Percentiles rank a stretch among this genome's conserved stretches.
Conservation (phyloP, 2,797 vertebrate species). For the Cossypha heuglini region DNA sequence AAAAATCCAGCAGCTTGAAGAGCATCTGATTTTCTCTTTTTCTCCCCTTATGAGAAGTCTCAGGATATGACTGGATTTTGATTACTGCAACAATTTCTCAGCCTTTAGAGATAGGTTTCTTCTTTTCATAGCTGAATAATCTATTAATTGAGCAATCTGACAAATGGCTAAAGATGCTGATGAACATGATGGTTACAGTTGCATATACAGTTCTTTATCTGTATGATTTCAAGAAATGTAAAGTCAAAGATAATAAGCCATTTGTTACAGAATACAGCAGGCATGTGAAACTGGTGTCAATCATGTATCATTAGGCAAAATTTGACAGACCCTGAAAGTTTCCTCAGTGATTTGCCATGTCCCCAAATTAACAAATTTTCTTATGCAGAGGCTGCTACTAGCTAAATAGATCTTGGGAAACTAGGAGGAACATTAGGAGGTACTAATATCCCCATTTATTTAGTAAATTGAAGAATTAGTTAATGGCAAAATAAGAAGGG, state of each 20-base stretch:
- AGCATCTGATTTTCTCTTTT: not conserved
- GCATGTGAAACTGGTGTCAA: not conserved
- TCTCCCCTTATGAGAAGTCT: not conserved
- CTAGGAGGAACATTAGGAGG: not conserved
- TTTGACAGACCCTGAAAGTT: not conserved
- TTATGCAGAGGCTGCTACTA: not conserved
- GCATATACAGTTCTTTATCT: not conserved
- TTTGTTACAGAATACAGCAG: not conserved
- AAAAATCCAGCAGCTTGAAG: constrained; percentile 29
- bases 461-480: not conserved
- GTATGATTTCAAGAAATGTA: not conserved
- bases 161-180: not conserved
- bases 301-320: not conserved
- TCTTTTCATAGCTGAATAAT: not conserved
- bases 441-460: not conserved
- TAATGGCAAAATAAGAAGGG: not conserved
- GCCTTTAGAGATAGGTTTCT: not conserved
- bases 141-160: not conserved
- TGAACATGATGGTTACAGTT: not conserved
- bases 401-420: not conserved
- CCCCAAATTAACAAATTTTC: not conserved
- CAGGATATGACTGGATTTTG: not conserved
- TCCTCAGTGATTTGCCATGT: not conserved
- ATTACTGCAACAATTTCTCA: constrained; percentile 7
- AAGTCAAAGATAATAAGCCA: not conserved